Evolutionary conservation across 2,888 invertebrate genomes (phyloP).

Genomic region (Pyrrhosoma nymphula): DNA sequence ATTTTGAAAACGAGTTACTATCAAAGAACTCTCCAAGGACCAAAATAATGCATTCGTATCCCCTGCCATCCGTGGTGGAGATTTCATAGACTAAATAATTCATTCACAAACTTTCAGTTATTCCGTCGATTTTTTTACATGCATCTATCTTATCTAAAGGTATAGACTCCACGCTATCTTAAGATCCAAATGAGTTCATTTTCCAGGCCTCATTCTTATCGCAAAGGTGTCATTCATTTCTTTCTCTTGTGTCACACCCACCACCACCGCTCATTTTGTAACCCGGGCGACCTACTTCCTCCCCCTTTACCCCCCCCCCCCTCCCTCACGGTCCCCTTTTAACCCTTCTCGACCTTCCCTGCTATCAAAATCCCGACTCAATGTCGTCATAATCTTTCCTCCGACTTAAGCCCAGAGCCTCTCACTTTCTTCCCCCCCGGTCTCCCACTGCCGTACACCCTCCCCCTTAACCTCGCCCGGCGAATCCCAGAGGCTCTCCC

Average conservation of each 20-base stretch:
- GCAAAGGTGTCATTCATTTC: not conserved
- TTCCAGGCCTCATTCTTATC: not conserved
- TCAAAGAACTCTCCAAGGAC: too few relatives aligned
- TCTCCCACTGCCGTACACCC: not conserved
- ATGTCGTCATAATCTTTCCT: constrained; percentile 50
- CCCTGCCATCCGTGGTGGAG: too few relatives aligned
- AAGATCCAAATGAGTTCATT: not conserved
- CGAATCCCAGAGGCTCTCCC: not conserved
- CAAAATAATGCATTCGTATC: too few relatives aligned
- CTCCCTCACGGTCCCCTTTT: not conserved
- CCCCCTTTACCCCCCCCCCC: too few relatives aligned
- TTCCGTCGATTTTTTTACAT: too few relatives aligned
- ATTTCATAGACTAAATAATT: too few relatives aligned
- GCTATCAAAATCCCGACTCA: constrained; percentile 29
- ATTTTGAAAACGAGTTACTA: too few relatives aligned
- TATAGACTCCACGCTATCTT: not conserved
- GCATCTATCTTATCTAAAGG: too few relatives aligned
- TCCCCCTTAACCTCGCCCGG: not conserved
- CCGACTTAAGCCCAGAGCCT: not conserved
- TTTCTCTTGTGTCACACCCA: not conserved
- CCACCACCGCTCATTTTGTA: not conserved
- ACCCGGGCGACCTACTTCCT: not conserved
- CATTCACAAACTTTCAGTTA: too few relatives aligned
- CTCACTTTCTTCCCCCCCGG: not conserved
- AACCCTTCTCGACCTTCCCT: not conserved